Evolutionary conservation across 2,888 invertebrate genomes (phyloP).

Genomic region (Zhengitettix transpicula): DNA sequence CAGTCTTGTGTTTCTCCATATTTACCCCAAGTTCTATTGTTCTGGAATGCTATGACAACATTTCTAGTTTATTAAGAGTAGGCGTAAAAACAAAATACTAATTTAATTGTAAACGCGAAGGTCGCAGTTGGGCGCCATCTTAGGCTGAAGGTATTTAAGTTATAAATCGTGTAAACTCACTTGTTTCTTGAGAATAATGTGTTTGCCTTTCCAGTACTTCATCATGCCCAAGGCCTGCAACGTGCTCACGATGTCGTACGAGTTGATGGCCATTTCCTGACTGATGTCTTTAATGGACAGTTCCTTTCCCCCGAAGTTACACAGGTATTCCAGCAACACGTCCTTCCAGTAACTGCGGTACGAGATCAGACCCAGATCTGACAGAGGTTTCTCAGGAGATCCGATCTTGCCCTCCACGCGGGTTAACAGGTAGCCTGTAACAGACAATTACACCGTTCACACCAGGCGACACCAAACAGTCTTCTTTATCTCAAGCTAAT

Average conservation of each 20-base stretch:
- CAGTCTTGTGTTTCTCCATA: no score
- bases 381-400: constrained; percentile 97
- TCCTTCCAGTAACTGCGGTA: constrained; percentile 99
- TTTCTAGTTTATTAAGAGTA: no score
- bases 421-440: constrained; percentile 84
- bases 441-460: no score
- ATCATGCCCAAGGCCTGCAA: constrained; percentile 91
- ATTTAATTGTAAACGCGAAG: no score
- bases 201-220: constrained; percentile 99
- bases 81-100: no score
- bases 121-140: no score
- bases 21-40: no score
- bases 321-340: constrained; percentile 78
- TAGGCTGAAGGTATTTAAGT: no score
- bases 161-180: constrained; percentile 27
- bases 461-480: no score
- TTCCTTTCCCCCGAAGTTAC: constrained; percentile 73
- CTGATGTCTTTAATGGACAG: constrained; percentile 75
- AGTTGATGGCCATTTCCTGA: constrained; percentile 87
- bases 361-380: constrained; percentile 91
- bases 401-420: constrained; percentile 93
- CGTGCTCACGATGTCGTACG: constrained; percentile 95
- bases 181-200: constrained; percentile 88
- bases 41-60: no score
- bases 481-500: no score